Base-by-base conservation (phyloP, 2,113 vertebrate species). In the Saiga tatarica region DNA sequence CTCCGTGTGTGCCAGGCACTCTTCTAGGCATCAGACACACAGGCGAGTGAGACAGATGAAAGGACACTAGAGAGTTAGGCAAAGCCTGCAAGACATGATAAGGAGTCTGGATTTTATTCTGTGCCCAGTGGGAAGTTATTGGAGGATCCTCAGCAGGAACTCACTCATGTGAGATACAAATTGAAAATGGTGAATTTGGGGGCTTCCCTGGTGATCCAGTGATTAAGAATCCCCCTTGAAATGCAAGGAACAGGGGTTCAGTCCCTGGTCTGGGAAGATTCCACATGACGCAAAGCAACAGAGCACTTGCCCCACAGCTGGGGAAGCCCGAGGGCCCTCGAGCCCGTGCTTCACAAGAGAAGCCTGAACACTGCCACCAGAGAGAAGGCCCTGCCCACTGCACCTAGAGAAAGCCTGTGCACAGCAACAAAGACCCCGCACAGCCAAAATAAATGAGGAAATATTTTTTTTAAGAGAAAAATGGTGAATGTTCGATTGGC, bases 271-370 rank as follows among this genome's bases (percentile, higher is more conserved):
- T 39, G 67, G 21, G 67, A 74, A 74, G 36, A 39, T 74, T 13
- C n/a, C 64, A 39, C 67, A 13, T 39, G 67, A 6, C 1, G 0
- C 11, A 2, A 5, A 42, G 36, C 67, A 42, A 25, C 2, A 0
- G 67, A 25, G 67, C 67, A 36, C 67, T 12, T 42, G 67, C 2
- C 21, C 21, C 67, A 7, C 67, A 74, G 13, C 67, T 25, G 67
- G 19, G 39, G 36, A 74, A 23, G 67, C 36, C 67, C 21, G 0
- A 39, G 5, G 10, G 36, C 67, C 67, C 36, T 36, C 1, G 21
- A 39, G 11, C 36, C 67, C 8, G 0, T 39, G 19, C 36, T 39
- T 23, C 67, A 39, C 36, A 74, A 74, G 36, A 74, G 36, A 12
- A 25, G 67, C 67, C 21, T 1, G 10, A 23, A 39, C 67, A 39